phyloP scores from a whole-genome alignment of 2,888 invertebrate genomes.

The Seira ritae region DNA sequence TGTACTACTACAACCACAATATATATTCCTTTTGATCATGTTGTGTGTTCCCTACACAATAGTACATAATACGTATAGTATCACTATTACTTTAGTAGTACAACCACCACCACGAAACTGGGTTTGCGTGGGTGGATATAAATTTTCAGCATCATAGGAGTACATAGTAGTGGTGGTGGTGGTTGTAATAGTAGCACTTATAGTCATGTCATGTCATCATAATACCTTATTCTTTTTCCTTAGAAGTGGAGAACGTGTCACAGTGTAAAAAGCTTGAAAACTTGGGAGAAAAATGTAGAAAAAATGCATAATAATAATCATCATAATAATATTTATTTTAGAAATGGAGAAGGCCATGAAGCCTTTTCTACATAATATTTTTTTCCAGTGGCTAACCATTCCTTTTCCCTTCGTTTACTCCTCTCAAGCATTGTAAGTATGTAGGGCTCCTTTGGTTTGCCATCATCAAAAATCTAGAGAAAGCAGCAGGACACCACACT shows the following conservation, averaged over 20 bases:
- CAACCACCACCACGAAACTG: not conserved
- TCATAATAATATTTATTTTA: slow-evolving; percentile 3
- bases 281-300: too few relatives aligned
- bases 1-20: not conserved
- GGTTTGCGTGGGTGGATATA: slow-evolving; percentile 47
- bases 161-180: too few relatives aligned
- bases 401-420: slow-evolving; percentile 8
- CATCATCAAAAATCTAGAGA: too few relatives aligned
- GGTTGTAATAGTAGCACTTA: too few relatives aligned
- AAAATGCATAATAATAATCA: too few relatives aligned
- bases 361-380: not conserved
- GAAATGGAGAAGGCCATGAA: slow-evolving; percentile 6
- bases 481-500: slow-evolving; percentile 16
- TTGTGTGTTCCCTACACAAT: not conserved
- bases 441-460: too few relatives aligned
- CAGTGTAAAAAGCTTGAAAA: not conserved
- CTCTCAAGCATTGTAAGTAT: too few relatives aligned
- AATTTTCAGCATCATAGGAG: not conserved
- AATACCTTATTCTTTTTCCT: not conserved
- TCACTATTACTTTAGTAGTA: not conserved
- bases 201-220: too few relatives aligned
- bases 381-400: slow-evolving; percentile 5
- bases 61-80: not conserved
- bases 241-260: not conserved
- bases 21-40: not conserved